These are phyloP conservation scores for Alentia gelatinosa DNA, from an alignment of 2,888 invertebrate genomes.

Conservation along the genomic window DNA sequence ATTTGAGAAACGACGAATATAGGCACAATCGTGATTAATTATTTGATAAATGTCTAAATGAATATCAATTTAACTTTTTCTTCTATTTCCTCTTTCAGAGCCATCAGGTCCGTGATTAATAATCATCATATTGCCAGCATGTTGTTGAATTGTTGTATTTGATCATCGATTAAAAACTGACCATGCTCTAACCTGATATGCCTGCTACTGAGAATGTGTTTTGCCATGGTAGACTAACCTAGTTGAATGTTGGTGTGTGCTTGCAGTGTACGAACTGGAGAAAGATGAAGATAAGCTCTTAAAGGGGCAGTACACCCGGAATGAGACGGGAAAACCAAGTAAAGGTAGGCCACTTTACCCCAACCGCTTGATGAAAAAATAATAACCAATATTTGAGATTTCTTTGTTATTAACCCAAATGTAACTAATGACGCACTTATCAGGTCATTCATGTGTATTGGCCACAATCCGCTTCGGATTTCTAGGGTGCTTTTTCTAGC, in stretches of 20 bases:
- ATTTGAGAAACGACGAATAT: too few species aligned
- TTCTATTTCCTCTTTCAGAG: neutral
- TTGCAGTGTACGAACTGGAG: constrained; percentile 69
- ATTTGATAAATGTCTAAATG: neutral
- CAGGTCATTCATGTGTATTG: too few species aligned
- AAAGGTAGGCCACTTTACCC: too few species aligned
- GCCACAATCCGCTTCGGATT: too few species aligned
- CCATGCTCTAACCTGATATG: neutral
- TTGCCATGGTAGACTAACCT: constrained; percentile 28
- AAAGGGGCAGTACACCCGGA: constrained; percentile 68
- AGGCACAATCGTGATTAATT: neutral
- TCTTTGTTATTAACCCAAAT: too few species aligned
- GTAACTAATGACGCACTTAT: too few species aligned
- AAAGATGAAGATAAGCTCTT: constrained; percentile 69
- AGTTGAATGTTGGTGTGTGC: constrained; percentile 6
- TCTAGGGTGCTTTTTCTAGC: too few species aligned
- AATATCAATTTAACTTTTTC: neutral
- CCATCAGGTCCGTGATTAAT: neutral
- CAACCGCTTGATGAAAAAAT: too few species aligned
- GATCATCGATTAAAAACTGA: too few species aligned
- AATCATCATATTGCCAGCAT: neutral
- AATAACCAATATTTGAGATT: too few species aligned
- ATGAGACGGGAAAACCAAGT: constrained; percentile 70
- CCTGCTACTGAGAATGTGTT: neutral
- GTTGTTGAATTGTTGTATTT: neutral